Percentiles rank a stretch among this genome's conserved stretches.
These are phyloP conservation scores for Holacanthella duospinosa DNA, from an alignment of 2,888 invertebrate species.

Conservation along the genomic window DNA sequence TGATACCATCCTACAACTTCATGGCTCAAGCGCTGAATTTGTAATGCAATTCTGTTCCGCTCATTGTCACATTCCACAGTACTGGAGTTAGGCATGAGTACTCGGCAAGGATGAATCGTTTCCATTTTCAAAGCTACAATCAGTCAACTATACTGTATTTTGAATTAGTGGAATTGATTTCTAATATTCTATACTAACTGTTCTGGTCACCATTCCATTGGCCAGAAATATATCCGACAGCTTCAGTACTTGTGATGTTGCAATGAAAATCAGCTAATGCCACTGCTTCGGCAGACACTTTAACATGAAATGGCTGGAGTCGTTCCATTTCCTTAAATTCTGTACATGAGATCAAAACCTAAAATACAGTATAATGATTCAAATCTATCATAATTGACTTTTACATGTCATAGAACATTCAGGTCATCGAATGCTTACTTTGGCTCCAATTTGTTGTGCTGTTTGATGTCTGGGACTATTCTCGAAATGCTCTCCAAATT, in stretches of 20 bases:
- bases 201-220: slow-evolving; percentile 89
- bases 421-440: slow-evolving; percentile 28
- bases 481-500: slow-evolving; percentile 36
- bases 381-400: no score
- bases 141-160: neutral
- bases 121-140: slow-evolving; percentile 35
- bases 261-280: slow-evolving; percentile 66
- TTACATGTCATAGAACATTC: neutral
- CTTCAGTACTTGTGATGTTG: slow-evolving; percentile 84
- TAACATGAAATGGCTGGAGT: slow-evolving; percentile 82
- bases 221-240: slow-evolving; percentile 90
- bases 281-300: slow-evolving; percentile 64
- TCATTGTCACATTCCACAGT: slow-evolving; percentile 37
- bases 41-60: slow-evolving; percentile 48
- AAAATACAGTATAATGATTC: neutral
- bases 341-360: slow-evolving; percentile 37
- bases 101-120: slow-evolving; percentile 33
- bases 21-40: slow-evolving; percentile 51
- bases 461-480: slow-evolving; percentile 11
- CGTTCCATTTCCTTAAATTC: slow-evolving; percentile 36
- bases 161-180: neutral
- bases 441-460: slow-evolving; percentile 35
- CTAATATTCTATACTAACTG: neutral
- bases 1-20: slow-evolving; percentile 79
- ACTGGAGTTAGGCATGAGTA: slow-evolving; percentile 34